Base-by-base conservation (phyloP, 2,888 invertebrate species). In the Nomada hirtipes region DNA sequence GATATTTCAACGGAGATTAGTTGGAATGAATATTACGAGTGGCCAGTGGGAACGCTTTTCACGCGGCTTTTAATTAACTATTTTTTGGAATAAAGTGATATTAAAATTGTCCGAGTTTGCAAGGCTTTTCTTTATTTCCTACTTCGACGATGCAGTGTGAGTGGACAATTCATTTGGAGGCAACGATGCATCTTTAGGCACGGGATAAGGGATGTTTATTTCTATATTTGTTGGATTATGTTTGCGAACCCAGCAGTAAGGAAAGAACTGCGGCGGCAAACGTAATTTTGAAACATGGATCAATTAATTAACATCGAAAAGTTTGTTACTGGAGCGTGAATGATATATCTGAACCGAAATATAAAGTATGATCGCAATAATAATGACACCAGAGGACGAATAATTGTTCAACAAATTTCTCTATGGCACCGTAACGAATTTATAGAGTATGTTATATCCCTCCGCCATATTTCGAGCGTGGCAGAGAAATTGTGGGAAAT, bases 1-100 rank as follows among this genome's bases (percentile, higher is more conserved):
- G 75, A 81, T 81, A 82, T 82, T 82, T 80, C 81, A 82, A 75
- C 75, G 57, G 75, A 82, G 81, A 80, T 82, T 80, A 82, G 67
- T 59, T 10, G 44, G 81, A 68, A 67, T 64, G 79, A 44, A 80
- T 65, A 75, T 75, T 71, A 80, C 70, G 55, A 70, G 75, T 69
- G 80, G 15, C 15, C 26, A 44, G 29, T 13, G 29, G 44, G 23
- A 42, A 23, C 42, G 60, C 47, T 72, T 59, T 60, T 36, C 75
- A 9, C 44, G 52, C 63, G 67, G 61, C 44, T 80, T 82, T 82
- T 82, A 82, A 82, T 82, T 82, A 82, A 82, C 81, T 80, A 74
- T 36, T 80, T 82, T 82, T 80, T 65, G 61, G 52, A 75, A 67
- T 80, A 75, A 80, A 79, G 55, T 55, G 75, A 70, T 75, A 82